Base-by-base conservation (phyloP, 2,113 vertebrate genomes). In the Mesitornis unicolor region DNA sequence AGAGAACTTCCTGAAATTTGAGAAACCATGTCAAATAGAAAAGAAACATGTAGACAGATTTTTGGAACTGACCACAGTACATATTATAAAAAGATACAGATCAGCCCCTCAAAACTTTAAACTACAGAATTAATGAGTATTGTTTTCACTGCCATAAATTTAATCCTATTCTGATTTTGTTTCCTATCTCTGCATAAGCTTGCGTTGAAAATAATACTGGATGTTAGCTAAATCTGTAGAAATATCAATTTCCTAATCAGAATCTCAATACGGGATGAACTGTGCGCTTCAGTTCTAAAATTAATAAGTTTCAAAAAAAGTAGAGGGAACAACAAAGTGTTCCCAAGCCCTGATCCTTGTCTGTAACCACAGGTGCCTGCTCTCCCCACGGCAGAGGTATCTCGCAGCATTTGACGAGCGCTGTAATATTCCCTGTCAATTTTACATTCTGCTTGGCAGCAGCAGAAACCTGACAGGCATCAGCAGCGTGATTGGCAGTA, bases 401-500 rank as follows among this genome's bases (percentile, higher is more conserved):
- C 96, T 98, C 95, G 38, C 74, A 93, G 95, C 36, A 78, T 83
- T 90, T 96, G 90, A 93, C 59, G 86, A 89, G 94, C 43, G 0
- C 73, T 43, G 90, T 74, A 93, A 90, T 89, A 93, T 89, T 97
- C 84, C 95, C 94, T 97, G 97, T 97, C 97, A 97, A 96, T 97
- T 97, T 97, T 97, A 96, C 81, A 95, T 96, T 95, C 92, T 93
- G 93, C 86, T 93, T 90, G 97, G 95, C 95, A 98, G 93, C 91
- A 97, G 40, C 31, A 29, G 86, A 95, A 94, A 94, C 94, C 90
- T 95, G 84, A 96, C 95, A 97, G 96, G 97, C 94, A 97, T 97
- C 95, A 92, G 90, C 92, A 93, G 84, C 93, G 84, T 97, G 97
- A 97, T 95, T 96, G 93, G 93, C 95, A 97, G 95, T 50, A 94